These are phyloP conservation scores for Steatocranus sp. DNA, from an alignment of 2,797 vertebrate species.

Conservation along the genomic window DNA sequence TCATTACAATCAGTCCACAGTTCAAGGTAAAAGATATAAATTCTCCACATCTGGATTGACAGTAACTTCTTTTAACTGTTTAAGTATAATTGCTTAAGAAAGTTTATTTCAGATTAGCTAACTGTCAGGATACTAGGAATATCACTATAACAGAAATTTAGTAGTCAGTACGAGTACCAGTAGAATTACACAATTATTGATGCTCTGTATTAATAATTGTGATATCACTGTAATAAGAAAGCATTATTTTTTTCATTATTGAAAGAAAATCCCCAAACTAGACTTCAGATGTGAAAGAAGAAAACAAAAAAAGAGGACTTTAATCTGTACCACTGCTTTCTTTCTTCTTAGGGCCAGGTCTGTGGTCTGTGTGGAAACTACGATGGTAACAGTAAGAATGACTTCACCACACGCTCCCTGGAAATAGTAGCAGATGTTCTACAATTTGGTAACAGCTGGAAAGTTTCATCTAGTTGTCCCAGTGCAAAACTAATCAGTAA, in stretches of 20 bases:
- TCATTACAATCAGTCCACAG: constrained; percentile 80
- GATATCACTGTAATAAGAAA: not conserved
- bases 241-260: too few relatives aligned
- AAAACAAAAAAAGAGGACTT: not conserved
- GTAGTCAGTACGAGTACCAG: not conserved
- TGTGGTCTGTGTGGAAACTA: constrained; percentile 89
- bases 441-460: constrained; percentile 86
- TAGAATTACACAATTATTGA: not conserved
- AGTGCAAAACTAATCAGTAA: constrained; percentile 47
- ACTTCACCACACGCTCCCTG: constrained; percentile 81
- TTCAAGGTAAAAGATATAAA: constrained; percentile 76
- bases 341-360: constrained; percentile 70
- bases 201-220: rapidly evolving
- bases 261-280: too few relatives aligned
- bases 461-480: constrained; percentile 74
- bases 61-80: not conserved
- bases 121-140: not conserved
- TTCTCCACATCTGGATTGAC: not conserved
- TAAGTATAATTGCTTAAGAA: not conserved
- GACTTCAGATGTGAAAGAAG: too few relatives aligned
- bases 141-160: not conserved
- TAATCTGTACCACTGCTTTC: not conserved
- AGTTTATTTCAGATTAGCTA: too few relatives aligned
- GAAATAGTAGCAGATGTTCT: constrained; percentile 74
- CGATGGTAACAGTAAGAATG: constrained; percentile 82